Evolutionary conservation across 2,797 vertebrate species (phyloP), one percentile per base, ranked within the genome.

Genomic region (Selene dorsalis): DNA sequence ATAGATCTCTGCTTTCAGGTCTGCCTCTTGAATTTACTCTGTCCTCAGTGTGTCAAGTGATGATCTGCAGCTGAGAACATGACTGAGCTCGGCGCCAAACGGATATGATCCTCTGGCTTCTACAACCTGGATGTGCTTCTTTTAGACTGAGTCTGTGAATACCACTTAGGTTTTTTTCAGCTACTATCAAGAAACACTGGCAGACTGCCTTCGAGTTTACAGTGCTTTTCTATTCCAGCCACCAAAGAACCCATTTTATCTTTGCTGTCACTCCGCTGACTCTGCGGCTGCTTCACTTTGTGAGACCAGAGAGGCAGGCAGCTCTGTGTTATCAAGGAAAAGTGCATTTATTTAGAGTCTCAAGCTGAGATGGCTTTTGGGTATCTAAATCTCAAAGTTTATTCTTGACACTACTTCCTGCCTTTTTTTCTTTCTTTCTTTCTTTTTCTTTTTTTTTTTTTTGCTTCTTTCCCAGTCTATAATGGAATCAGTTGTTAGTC

Each of bases 181-280:
- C 83, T 63, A 59, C 87, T 85, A 89, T 91, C 86, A 81, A 87
- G 82, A 87, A 88, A 88, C 79, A 84, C 83, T 91, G 87, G 85
- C 84, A 91, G 82, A 59, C 81, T 88, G 87, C 85, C 85, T 86
- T 65, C 2, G 71, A 88, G 76, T 91, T 88, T 88, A 90, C 87
- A 86, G 84, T 85, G 83, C 85, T 88, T 87, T 90, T 89, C 83
- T 88, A 73, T 85, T 87, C 77, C 86, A 75, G 84, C 80, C 84
- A 80, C 85, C 83, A 89, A 91, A 90, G 86, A 90, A 90, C 74
- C 79, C 73, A 82, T 89, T 93, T 91, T 90, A 93, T 93, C 92
- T 89, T 75, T 18, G 52, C 89, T 91, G 90, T 88, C 91, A 90
- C 84, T 90, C 74, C 1, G 30, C 78, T 73, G 85, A 86, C 87